phyloP scores from a whole-genome alignment of 1,140 invertebrate genomes.

The Aphaenogaster rudis region DNA sequence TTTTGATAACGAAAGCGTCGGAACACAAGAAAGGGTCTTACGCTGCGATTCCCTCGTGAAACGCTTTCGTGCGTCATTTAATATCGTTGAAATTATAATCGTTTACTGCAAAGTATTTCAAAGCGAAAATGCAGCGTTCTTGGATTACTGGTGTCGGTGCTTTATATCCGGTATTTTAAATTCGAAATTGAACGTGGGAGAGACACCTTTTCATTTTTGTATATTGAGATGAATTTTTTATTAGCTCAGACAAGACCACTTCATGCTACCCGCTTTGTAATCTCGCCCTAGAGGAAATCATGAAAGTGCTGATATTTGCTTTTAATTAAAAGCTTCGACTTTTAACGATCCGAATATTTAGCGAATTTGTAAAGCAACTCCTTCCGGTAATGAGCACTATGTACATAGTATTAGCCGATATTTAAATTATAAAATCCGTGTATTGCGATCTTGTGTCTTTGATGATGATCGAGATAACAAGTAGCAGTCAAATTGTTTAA shows the following conservation, averaged over 20 bases:
- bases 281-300: not conserved
- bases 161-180: not conserved
- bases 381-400: not conserved
- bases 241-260: not conserved
- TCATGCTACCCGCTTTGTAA: conserved; percentile 4
- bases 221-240: conserved; percentile 10
- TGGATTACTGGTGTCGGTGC: not conserved
- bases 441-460: not conserved
- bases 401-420: not conserved
- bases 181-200: not conserved
- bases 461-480: not conserved
- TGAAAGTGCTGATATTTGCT: conserved; percentile 31
- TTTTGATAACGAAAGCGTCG: not conserved
- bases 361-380: not conserved
- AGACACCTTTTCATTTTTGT: not conserved
- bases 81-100: not conserved
- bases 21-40: not conserved
- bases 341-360: conserved; percentile 34
- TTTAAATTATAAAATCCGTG: conserved; percentile 25
- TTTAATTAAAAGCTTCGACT: conserved; percentile 46
- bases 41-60: not conserved
- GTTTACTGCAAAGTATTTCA: not conserved
- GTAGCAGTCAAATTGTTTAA: not conserved
- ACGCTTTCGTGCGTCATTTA: not conserved
- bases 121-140: not conserved